Conservation (phyloP, 2,888 invertebrate species). For the Acheta domesticus region DNA sequence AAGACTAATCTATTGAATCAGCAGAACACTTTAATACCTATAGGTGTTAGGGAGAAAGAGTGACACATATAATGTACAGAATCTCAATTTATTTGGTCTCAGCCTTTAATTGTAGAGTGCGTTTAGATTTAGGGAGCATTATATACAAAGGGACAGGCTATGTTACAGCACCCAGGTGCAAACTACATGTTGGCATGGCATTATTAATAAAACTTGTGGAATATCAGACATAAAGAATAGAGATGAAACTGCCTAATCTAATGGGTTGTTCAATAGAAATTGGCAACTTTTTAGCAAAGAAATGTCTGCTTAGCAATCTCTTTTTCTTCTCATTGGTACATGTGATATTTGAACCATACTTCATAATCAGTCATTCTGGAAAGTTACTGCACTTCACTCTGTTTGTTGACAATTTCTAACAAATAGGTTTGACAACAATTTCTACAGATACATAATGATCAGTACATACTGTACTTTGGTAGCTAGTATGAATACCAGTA, state of each 20-base stretch:
- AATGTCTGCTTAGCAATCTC: background rate
- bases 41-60: background rate
- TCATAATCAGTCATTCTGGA: conserved; percentile 18
- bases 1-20: too few species aligned
- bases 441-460: too few species aligned
- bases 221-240: background rate
- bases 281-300: background rate
- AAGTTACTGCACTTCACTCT: background rate
- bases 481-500: too few species aligned
- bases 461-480: too few species aligned
- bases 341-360: conserved; percentile 9
- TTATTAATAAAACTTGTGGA: background rate
- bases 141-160: conserved; percentile 9
- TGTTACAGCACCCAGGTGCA: conserved; percentile 2
- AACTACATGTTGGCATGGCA: conserved; percentile 18
- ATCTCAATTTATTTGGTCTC: background rate
- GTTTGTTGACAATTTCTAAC: background rate
- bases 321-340: background rate
- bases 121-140: background rate
- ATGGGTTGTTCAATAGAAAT: background rate
- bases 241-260: background rate
- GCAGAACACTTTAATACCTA: too few species aligned
- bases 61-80: background rate
- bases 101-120: conserved; percentile 4
- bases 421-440: too few species aligned